These are phyloP conservation scores for Peromyscus attwateri DNA, from an alignment of 2,797 vertebrate species.

Conservation along the genomic window DNA sequence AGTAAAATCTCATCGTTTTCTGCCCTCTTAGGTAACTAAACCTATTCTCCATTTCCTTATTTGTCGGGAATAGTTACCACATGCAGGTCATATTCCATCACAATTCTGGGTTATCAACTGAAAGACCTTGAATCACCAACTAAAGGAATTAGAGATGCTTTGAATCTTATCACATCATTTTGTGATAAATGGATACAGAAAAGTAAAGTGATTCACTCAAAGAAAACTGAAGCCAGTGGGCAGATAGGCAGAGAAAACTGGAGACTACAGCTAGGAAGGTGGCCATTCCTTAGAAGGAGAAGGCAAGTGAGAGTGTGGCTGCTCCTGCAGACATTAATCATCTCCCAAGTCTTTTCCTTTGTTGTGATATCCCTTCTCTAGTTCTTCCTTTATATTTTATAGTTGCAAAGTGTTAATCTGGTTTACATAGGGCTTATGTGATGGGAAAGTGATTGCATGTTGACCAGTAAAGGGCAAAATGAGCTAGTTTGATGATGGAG, in stretches of 20 bases:
- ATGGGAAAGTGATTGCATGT: background rate
- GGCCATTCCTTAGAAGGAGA: constrained; percentile 1
- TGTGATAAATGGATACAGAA: background rate
- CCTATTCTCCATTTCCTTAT: background rate
- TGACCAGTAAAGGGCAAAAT: background rate
- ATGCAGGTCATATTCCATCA: background rate
- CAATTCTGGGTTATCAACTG: background rate
- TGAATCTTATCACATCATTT: background rate
- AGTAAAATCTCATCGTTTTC: background rate
- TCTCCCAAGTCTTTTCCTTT: background rate
- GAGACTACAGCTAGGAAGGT: background rate
- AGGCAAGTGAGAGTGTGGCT: background rate
- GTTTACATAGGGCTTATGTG: background rate
- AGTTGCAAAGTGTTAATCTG: background rate
- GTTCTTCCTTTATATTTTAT: constrained; percentile 33
- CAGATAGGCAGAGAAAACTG: background rate
- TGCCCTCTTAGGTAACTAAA: background rate
- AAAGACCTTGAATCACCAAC: background rate
- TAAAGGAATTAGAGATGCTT: constrained; percentile 5
- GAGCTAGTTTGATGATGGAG: background rate
- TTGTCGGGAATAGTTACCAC: background rate
- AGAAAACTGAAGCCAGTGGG: background rate
- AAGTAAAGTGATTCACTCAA: background rate
- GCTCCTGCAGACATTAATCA: background rate
- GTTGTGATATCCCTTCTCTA: background rate